A percentile compares a stretch with the other conserved stretches of the same genome.
phyloP scores from a whole-genome alignment of 2,797 vertebrate genomes.

The Typhlichthys eigenmanni region DNA sequence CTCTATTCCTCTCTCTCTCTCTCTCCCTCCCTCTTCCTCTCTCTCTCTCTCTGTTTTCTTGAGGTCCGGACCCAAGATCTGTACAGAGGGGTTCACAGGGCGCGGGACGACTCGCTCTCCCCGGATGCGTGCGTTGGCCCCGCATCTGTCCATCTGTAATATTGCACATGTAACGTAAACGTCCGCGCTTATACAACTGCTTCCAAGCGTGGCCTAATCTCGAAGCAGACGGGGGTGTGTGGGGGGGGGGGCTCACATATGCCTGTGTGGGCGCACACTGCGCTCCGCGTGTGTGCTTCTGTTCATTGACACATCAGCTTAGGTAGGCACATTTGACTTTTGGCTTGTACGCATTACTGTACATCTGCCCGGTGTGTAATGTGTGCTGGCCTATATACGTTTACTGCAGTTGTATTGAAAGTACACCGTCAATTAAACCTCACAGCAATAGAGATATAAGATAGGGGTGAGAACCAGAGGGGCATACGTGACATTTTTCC shows the following conservation, averaged over 20 bases:
- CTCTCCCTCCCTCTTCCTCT: conserved; percentile 43
- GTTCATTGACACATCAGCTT: conserved; percentile 65
- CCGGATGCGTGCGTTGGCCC: too few relatives aligned
- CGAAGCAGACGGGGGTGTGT: conserved; percentile 10
- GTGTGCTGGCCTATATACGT: conserved; percentile 51
- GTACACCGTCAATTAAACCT: too few relatives aligned
- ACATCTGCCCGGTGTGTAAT: background rate
- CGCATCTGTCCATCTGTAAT: too few relatives aligned
- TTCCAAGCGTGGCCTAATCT: conserved; percentile 14
- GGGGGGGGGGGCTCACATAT: background rate
- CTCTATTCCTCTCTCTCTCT: conserved; percentile 13
- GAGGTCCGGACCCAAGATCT: conserved; percentile 66
- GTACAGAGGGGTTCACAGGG: conserved; percentile 36
- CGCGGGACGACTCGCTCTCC: too few relatives aligned
- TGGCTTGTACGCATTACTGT: background rate
- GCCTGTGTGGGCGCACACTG: background rate
- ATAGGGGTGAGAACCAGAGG: too few relatives aligned
- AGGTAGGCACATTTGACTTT: conserved; percentile 57
- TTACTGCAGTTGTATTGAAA: too few relatives aligned
- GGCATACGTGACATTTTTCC: too few relatives aligned
- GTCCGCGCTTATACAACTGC: too few relatives aligned
- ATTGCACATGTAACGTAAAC: too few relatives aligned
- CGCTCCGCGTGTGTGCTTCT: background rate
- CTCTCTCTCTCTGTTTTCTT: conserved; percentile 60
- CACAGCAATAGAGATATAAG: too few relatives aligned